Evolutionary conservation across 2,113 vertebrate genomes (phyloP), one percentile per base, ranked within the genome.

Genomic region (Lathamus discolor): DNA sequence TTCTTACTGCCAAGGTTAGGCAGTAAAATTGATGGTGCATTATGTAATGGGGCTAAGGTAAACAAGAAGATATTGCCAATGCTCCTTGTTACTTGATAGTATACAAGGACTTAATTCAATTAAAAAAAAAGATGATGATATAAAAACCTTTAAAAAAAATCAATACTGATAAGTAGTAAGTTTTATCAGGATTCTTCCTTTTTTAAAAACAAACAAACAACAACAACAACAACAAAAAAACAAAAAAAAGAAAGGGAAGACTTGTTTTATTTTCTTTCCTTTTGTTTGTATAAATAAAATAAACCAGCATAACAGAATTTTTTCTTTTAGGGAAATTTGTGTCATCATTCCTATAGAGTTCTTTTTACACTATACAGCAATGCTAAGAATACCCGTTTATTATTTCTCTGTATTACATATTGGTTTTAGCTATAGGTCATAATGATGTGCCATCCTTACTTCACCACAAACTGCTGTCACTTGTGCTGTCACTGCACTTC

Each of bases 391-490:
- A 9, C 31, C 8, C 3, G 19, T 59, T 61, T 54, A 54, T 27
- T 73, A 49, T 68, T 86, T 33, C 24, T 49, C 10, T 23, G 2
- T 29, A 39, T 20, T 67, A 27, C 3, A 0, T 25, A 8, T 6
- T 1, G 13, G 23, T 43, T 62, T 35, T 25, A 77, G 35, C 20
- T 57, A 20, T 25, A 66, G 14, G 27, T 49, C 29, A 15, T 28
- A 24, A 1, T 33, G 6, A 4, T 10, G 3, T 28, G 2, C 33
- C 44, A 31, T 11, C 18, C 37, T 62, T 69, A n/a, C 29, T 25
- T 72, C n/a, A 39, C 6, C 0, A 0, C 49, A 55, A 49, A 17
- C 11, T 83, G 6, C 6, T 4, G 5, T 17, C 7, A 33, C 7
- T 27, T 39, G 7, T 23, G 13, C 25, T 59, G 64, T 55, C 29